phyloP scores from a whole-genome alignment of 2,797 vertebrate species.

The Atherinosoma microstoma region DNA sequence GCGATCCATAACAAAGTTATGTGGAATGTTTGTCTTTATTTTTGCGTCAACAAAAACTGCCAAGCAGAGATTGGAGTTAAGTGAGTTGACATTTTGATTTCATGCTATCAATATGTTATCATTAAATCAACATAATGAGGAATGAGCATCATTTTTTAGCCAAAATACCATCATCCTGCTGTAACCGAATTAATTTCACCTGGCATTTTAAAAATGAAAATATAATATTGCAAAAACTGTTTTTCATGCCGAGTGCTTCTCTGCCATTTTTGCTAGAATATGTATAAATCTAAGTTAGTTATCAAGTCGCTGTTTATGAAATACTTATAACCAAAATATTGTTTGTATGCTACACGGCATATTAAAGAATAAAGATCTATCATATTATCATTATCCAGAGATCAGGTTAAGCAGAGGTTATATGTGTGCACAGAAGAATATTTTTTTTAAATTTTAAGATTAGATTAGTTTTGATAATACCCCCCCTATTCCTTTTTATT shows the following conservation, averaged over 20 bases:
- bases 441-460: too few species aligned
- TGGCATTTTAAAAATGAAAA: not conserved
- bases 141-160: slow-evolving; percentile 35
- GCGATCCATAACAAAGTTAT: slow-evolving; percentile 8
- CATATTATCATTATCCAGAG: too few species aligned
- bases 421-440: not conserved
- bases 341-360: not conserved
- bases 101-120: slow-evolving; percentile 32
- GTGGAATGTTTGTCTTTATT: slow-evolving; percentile 16
- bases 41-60: slow-evolving; percentile 21
- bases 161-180: slow-evolving; percentile 41
- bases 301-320: not conserved
- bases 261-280: not conserved
- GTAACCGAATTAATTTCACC: slow-evolving; percentile 30
- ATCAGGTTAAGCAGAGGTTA: not conserved
- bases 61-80: slow-evolving; percentile 25
- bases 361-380: too few species aligned
- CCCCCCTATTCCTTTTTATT: too few species aligned
- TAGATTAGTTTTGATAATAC: too few species aligned
- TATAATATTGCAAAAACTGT: slow-evolving; percentile 29
- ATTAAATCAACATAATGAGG: slow-evolving; percentile 53
- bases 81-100: slow-evolving; percentile 18
- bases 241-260: slow-evolving; percentile 7
- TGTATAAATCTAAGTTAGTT: not conserved
- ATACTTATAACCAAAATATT: not conserved